Conservation (phyloP, 2,113 vertebrate genomes). For the Equus quagga region DNA sequence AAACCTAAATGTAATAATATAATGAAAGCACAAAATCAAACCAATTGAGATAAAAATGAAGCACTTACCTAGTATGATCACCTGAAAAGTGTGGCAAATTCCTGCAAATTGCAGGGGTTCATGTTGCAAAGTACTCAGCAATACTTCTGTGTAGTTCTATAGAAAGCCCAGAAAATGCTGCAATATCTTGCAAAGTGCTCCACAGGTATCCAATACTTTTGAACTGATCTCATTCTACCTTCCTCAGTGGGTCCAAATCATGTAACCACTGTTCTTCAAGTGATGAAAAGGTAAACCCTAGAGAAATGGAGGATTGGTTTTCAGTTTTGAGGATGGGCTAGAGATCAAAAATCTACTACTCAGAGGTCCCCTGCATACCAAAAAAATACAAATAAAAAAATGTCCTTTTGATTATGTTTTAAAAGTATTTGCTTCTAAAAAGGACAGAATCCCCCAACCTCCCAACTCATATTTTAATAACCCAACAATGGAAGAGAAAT, state of each 20-base stretch:
- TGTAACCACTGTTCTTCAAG: conserved; percentile 24
- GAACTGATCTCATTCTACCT: conserved; percentile 46
- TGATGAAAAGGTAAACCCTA: conserved; percentile 52
- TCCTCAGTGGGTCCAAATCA: conserved; percentile 71
- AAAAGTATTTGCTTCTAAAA: conserved; percentile 66
- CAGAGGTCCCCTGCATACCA: conserved; percentile 36
- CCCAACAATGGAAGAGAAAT: conserved; percentile 74
- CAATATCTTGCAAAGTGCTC: conserved; percentile 65
- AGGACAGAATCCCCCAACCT: conserved; percentile 65
- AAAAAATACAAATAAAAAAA: conserved; percentile 52
- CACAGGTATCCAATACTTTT: conserved; percentile 61
- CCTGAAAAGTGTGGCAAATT: conserved; percentile 58
- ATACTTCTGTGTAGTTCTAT: conserved; percentile 46
- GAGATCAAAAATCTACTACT: conserved; percentile 60
- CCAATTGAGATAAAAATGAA: conserved; percentile 73
- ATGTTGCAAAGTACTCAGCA: conserved; percentile 56
- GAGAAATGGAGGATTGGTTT: not conserved
- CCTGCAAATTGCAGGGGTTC: conserved; percentile 35
- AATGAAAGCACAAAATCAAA: conserved; percentile 58
- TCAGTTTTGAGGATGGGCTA: conserved; percentile 52
- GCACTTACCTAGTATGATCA: conserved; percentile 50
- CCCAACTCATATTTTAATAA: conserved; percentile 78
- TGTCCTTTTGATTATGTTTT: conserved; percentile 63
- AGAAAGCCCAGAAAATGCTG: conserved; percentile 58
- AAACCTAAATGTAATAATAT: conserved; percentile 60